A percentile compares a stretch with the other conserved stretches of the same genome.
Evolutionary conservation across 2,113 vertebrate genomes (phyloP).

Genomic region (Megalops atlanticus): DNA sequence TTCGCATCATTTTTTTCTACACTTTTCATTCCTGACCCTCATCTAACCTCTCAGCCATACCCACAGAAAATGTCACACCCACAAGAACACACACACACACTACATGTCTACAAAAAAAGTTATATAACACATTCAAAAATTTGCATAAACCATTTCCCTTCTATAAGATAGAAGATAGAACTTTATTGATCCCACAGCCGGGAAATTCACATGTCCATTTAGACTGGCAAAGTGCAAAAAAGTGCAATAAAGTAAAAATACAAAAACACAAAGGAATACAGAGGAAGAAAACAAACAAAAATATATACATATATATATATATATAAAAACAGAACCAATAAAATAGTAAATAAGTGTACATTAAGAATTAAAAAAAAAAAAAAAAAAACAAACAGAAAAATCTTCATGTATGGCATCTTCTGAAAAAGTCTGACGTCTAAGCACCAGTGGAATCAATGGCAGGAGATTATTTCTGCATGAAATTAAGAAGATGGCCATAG

Average conservation of each 20-base stretch:
- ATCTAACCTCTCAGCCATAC: not conserved
- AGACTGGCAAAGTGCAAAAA: too few relatives aligned
- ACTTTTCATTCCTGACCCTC: not conserved
- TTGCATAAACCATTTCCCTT: not conserved
- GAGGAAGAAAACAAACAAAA: too few relatives aligned
- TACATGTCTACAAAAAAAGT: not conserved
- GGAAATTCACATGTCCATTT: too few relatives aligned
- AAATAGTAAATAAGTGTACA: too few relatives aligned
- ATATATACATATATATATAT: too few relatives aligned
- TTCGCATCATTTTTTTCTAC: not conserved
- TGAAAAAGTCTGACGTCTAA: not conserved
- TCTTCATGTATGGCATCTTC: not conserved
- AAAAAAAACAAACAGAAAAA: not conserved
- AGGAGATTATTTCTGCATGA: not conserved
- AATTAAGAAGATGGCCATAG: conserved; percentile 10
- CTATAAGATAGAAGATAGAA: too few relatives aligned
- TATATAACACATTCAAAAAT: not conserved
- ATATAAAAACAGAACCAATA: too few relatives aligned
- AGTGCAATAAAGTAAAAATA: too few relatives aligned
- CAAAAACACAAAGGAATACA: too few relatives aligned
- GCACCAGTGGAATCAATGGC: not conserved
- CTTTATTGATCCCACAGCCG: too few relatives aligned
- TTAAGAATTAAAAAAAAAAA: not conserved
- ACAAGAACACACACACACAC: too few relatives aligned
- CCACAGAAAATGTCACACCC: not conserved